Conservation (phyloP, 2,888 invertebrate genomes). For the Apocheima hispidaria region DNA sequence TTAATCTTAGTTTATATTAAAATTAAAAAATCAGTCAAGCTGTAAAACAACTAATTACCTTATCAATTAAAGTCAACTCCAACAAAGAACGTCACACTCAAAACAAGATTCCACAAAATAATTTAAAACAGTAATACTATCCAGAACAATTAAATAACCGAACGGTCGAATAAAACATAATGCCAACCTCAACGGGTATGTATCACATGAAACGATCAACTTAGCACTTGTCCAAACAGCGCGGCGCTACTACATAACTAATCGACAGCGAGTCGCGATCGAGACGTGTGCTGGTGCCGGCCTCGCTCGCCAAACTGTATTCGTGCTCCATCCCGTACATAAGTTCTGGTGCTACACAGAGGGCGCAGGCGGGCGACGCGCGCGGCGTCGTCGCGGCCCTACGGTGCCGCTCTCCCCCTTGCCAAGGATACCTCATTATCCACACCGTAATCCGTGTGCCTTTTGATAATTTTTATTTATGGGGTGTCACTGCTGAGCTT, state of each 20-base stretch:
- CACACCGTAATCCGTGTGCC: slow-evolving; percentile 81
- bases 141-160: slow-evolving; percentile 77
- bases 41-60: slow-evolving; percentile 57
- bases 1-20: slow-evolving; percentile 28
- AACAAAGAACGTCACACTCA: slow-evolving; percentile 59
- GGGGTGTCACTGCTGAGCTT: slow-evolving; percentile 67
- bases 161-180: slow-evolving; percentile 82
- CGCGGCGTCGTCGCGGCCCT: slow-evolving; percentile 52
- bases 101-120: slow-evolving; percentile 55
- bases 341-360: slow-evolving; percentile 74
- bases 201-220: slow-evolving; percentile 84
- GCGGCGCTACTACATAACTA: slow-evolving; percentile 70
- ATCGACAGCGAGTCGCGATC: slow-evolving; percentile 50
- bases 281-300: slow-evolving; percentile 63
- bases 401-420: slow-evolving; percentile 59
- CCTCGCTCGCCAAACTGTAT: slow-evolving; percentile 81
- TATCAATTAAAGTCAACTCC: slow-evolving; percentile 57
- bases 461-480: slow-evolving; percentile 81
- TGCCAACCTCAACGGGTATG: slow-evolving; percentile 77
- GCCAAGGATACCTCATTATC: slow-evolving; percentile 84
- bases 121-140: slow-evolving; percentile 65
- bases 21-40: slow-evolving; percentile 31
- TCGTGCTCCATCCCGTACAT: slow-evolving; percentile 60
- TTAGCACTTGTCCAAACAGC: slow-evolving; percentile 84
- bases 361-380: slow-evolving; percentile 66